These are phyloP conservation scores for Eupithecia subumbrata DNA, from an alignment of 2,888 invertebrate species.

Conservation along the genomic window DNA sequence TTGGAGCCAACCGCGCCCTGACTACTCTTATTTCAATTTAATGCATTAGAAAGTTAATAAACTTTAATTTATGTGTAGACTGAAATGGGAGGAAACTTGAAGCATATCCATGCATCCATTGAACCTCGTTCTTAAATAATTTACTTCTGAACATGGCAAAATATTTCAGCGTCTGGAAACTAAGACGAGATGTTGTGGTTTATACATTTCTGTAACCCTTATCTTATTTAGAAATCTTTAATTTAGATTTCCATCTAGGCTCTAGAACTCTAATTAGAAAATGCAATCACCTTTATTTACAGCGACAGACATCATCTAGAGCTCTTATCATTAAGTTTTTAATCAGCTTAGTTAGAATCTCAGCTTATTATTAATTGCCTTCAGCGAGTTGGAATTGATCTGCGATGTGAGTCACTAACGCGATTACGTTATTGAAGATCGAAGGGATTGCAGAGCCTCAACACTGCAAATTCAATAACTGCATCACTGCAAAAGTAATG, in stretches of 20 bases:
- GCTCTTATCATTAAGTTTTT: not conserved
- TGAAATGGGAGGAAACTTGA: slow-evolving; percentile 7
- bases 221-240: not conserved
- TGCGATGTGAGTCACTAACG: slow-evolving; percentile 10
- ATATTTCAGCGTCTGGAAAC: not conserved
- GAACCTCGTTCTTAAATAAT: not conserved
- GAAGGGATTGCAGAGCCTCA: slow-evolving; percentile 18
- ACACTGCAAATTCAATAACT: not conserved
- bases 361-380: slow-evolving; percentile 16
- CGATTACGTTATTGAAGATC: slow-evolving; percentile 24
- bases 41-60: slow-evolving; percentile 58
- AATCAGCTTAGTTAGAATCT: slow-evolving; percentile 16
- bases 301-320: not conserved
- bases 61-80: slow-evolving; percentile 51
- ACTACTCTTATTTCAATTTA: slow-evolving; percentile 60
- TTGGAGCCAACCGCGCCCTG: slow-evolving; percentile 73
- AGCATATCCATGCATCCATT: not conserved
- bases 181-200: not conserved
- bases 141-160: not conserved
- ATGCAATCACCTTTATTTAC: not conserved
- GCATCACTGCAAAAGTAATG: not conserved
- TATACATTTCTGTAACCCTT: not conserved
- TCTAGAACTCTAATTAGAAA: not conserved
- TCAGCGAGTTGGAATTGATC: slow-evolving; percentile 24
- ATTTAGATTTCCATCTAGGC: not conserved